phyloP scores from a whole-genome alignment of 2,888 invertebrate genomes.

The Oxycera nigricornis region DNA sequence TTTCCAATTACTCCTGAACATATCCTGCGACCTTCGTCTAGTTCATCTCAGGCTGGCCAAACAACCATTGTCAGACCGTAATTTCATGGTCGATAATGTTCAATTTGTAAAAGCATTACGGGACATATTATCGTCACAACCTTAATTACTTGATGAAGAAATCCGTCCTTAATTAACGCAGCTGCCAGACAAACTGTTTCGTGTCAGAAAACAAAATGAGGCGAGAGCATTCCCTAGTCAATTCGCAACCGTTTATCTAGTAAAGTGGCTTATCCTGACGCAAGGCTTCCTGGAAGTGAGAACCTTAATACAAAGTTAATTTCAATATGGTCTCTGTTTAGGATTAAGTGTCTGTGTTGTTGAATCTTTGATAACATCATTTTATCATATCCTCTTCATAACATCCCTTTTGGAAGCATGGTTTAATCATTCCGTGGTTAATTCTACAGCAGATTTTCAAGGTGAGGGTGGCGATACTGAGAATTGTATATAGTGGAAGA shows the following conservation, averaged over 20 bases:
- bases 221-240: constrained; percentile 19
- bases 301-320: constrained; percentile 35
- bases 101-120: constrained; percentile 30
- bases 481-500: background rate
- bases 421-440: background rate
- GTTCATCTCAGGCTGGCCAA: background rate
- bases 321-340: constrained; percentile 23
- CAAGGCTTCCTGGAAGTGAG: background rate
- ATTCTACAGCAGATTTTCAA: background rate
- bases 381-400: constrained; percentile 31
- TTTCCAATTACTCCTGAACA: too few species aligned
- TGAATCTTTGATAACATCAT: constrained; percentile 39
- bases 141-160: constrained; percentile 37
- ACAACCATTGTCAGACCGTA: constrained; percentile 16
- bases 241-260: constrained; percentile 24
- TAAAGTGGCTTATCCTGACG: constrained; percentile 16
- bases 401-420: constrained; percentile 3
- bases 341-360: constrained; percentile 27
- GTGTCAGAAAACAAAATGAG: background rate
- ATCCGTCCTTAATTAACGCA: constrained; percentile 23
- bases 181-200: background rate
- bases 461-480: background rate
- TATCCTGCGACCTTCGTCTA: too few species aligned
- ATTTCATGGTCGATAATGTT: constrained; percentile 37
- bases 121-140: constrained; percentile 29